These are phyloP conservation scores for Cephus pulcher DNA, from an alignment of 2,888 invertebrate species.

Conservation along the genomic window DNA sequence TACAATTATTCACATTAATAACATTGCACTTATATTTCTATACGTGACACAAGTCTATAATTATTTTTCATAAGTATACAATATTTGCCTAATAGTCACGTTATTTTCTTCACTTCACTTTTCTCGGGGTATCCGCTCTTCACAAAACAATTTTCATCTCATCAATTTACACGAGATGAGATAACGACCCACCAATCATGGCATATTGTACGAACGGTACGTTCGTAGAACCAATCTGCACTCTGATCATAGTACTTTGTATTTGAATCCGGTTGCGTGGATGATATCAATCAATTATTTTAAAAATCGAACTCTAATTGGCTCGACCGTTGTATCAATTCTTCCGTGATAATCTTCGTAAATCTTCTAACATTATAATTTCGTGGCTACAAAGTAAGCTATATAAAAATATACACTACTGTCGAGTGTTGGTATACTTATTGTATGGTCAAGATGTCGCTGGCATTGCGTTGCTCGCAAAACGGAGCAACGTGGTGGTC, in stretches of 20 bases:
- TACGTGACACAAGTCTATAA: conserved; percentile 4
- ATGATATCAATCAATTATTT: not conserved
- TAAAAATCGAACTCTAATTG: conserved; percentile 19
- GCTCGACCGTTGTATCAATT: not conserved
- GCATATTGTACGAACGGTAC: conserved; percentile 24
- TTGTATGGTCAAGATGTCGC: not conserved
- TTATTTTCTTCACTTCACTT: not conserved
- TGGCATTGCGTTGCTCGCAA: not conserved
- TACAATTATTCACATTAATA: conserved; percentile 22
- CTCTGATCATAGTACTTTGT: not conserved
- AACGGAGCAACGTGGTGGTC: not conserved
- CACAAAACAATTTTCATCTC: not conserved
- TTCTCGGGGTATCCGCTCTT: conserved; percentile 2
- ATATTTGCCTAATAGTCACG: conserved; percentile 28
- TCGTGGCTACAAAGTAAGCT: not conserved
- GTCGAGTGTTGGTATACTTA: not conserved
- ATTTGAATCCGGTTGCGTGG: not conserved
- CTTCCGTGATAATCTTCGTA: not conserved
- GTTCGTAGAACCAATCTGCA: conserved; percentile 8
- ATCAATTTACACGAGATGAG: not conserved
- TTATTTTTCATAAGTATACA: conserved; percentile 18
- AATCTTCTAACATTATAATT: not conserved
- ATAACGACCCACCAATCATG: conserved; percentile 29
- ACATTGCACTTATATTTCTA: conserved; percentile 18
- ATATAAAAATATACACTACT: not conserved